Base-by-base conservation (phyloP, 2,888 invertebrate species). In the Frankliniella fusca region DNA sequence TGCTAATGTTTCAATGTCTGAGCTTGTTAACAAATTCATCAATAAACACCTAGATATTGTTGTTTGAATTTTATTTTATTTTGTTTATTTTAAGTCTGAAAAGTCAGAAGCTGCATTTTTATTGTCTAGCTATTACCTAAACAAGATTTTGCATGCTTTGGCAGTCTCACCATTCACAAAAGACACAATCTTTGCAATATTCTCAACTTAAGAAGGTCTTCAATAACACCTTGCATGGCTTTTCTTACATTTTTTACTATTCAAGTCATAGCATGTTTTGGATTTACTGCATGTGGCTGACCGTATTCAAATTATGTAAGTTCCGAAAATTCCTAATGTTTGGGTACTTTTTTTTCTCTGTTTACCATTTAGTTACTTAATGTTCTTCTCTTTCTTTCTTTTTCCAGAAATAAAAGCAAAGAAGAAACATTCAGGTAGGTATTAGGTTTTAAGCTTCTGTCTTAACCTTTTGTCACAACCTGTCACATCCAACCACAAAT, bases 341-440 rank as follows among this genome's bases (percentile, higher is more conserved):
- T 23, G 23, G 11, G n/a, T 12, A 76, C 27, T 23, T 76, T 27
- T 27, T 23, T 76, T 76, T n/a, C 8, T 76, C 3, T 27, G 70
- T 12, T 23, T 76, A n/a, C n/a, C 27, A 23, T 27, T 27, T 23
- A 38, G 2, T 38, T 5, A 38, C 38, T 38, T 38, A 38, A 61
- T 61, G 20, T 61, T 61, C 38, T 83, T 82, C 86, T 86, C 85
- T 86, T 85, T 86, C 85, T 87, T 84, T 85, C 87, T 91, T 85
- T 87, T 91, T 91, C 84, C 92, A 93, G 93, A 93, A 91, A 92
- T 92, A 89, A 93, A 93, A 89, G 91, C 92, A 87, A 91, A 92
- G 89, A 93, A 93, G 90, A 93, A 93, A 88, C 91, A 92, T 87
- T 90, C 93, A 90, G 93, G 93, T 93, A 88, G 89, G 89, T 48